Evolutionary conservation across 2,888 invertebrate genomes (phyloP).

Genomic region (Macrophya annulata): DNA sequence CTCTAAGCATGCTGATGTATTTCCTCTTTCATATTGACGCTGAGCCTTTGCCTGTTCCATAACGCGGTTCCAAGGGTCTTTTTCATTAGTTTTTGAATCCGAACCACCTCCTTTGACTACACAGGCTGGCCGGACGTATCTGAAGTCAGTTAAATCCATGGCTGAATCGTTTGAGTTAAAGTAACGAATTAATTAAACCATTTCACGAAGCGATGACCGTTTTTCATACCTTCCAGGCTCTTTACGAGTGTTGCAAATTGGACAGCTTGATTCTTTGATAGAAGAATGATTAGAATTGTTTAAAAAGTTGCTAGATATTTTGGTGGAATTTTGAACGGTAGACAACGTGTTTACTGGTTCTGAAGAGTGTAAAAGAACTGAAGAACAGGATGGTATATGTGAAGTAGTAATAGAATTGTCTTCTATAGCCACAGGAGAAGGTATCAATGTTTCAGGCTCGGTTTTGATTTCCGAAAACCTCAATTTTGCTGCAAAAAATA

Average conservation of each 20-base stretch:
- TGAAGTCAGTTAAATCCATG: conserved; percentile 38
- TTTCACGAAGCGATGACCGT: not conserved
- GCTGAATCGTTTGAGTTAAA: not conserved
- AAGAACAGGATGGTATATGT: not conserved
- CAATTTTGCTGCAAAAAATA: conserved; percentile 14
- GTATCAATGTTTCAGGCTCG: conserved; percentile 6
- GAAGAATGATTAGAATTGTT: not conserved
- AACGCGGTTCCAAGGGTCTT: conserved; percentile 63
- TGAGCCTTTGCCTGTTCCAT: conserved; percentile 56
- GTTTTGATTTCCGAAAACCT: conserved; percentile 14
- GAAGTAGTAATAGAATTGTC: not conserved
- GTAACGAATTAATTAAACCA: conserved; percentile 3
- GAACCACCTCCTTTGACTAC: conserved; percentile 58
- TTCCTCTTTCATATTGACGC: not conserved
- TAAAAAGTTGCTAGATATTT: not conserved
- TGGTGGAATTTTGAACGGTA: not conserved
- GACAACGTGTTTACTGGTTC: not conserved
- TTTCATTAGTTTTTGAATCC: conserved; percentile 57
- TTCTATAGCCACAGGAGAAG: not conserved
- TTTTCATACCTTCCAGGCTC: conserved; percentile 17
- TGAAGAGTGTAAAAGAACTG: not conserved
- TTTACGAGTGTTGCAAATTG: conserved; percentile 22
- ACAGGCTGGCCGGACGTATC: conserved; percentile 61
- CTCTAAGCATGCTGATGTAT: conserved; percentile 9
- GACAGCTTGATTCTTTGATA: conserved; percentile 1